Conservation (phyloP, 2,797 vertebrate species). For the Apogon hyalosoma region DNA sequence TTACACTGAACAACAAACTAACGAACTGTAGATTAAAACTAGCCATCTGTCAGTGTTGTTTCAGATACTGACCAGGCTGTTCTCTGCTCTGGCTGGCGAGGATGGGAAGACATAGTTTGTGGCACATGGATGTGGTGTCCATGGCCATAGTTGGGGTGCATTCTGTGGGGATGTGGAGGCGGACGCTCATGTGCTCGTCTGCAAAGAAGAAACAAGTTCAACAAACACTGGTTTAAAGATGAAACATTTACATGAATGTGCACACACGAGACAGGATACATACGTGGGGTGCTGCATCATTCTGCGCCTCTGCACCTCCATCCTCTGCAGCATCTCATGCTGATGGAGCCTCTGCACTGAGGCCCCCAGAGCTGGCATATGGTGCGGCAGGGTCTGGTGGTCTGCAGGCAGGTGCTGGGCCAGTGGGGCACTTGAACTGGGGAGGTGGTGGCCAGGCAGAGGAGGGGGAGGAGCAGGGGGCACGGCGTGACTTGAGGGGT, state of each 20-base stretch:
- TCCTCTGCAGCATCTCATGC: conserved; percentile 96
- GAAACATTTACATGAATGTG: neutral
- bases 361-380: conserved; percentile 91
- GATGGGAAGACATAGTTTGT: conserved; percentile 99
- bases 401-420: conserved; percentile 92
- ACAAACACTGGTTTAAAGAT: neutral
- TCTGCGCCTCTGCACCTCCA: conserved; percentile 95
- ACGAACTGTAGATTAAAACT: neutral
- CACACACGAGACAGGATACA: conserved; percentile 56
- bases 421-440: conserved; percentile 88
- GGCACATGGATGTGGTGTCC: conserved; percentile 99
- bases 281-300: conserved; percentile 99
- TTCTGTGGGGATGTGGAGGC: conserved; percentile 97
- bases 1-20: neutral
- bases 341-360: conserved; percentile 93
- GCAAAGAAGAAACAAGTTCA: conserved; percentile 16
- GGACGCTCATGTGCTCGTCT: conserved; percentile 98
- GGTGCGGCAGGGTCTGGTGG: conserved; percentile 93
- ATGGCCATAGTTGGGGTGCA: conserved; percentile 99
- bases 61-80: conserved; percentile 91
- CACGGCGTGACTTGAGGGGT: conserved; percentile 90
- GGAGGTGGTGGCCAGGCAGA: conserved; percentile 88
- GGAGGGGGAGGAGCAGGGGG: conserved; percentile 85
- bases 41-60: neutral
- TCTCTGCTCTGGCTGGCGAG: conserved; percentile 95